These are phyloP conservation scores for Carollia perspicillata DNA, from an alignment of 2,113 vertebrate genomes.

Conservation along the genomic window DNA sequence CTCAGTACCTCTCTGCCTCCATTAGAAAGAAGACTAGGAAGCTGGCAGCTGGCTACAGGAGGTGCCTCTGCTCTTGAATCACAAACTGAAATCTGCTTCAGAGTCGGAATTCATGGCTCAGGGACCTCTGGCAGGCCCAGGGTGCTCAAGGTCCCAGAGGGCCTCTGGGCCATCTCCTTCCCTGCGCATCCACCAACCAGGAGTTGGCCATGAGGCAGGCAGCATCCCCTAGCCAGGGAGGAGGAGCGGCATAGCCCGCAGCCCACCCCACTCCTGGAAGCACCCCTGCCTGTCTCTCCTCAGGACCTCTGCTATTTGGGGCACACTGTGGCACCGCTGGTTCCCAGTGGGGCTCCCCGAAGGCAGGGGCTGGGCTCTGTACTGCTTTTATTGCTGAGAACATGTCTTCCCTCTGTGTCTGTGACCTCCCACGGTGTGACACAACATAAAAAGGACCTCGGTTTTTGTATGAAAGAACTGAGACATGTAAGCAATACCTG, in stretches of 20 bases:
- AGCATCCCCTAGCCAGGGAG: no score
- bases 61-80: background rate
- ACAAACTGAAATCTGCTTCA: background rate
- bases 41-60: background rate
- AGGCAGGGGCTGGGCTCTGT: background rate
- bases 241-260: background rate
- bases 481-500: background rate
- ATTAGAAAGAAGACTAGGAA: background rate
- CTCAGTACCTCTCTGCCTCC: background rate
- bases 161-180: background rate
- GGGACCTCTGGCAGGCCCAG: background rate
- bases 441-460: background rate
- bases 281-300: background rate
- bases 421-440: background rate
- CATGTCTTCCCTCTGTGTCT: background rate
- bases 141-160: background rate
- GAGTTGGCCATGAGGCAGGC: background rate
- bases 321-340: background rate
- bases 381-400: background rate
- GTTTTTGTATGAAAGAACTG: background rate
- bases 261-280: background rate
- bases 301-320: background rate
- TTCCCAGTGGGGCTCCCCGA: background rate
- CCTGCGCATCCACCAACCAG: background rate
- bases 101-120: background rate